Evolutionary conservation across 2,888 invertebrate genomes (phyloP), one percentile per base, ranked within the genome.

Genomic region (Mallateleia sp.): DNA sequence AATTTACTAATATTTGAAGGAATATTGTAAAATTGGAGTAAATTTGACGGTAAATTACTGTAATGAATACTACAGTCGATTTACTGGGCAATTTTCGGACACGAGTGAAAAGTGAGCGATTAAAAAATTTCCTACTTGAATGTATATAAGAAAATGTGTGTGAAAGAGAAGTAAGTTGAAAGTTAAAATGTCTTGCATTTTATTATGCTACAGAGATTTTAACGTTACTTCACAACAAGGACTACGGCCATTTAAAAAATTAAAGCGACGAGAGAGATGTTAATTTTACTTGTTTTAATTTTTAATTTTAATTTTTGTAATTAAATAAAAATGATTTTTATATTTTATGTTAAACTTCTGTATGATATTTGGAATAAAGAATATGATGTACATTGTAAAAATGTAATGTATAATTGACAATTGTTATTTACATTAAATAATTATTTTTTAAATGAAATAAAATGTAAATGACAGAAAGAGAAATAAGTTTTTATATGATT

Each of bases 291-390:
- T 11, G 20, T 22, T 42, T 38, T 11, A 38, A 34, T 18, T 34
- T 42, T 42, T 42, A n/a, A 18, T 62, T 9, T n/a, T n/a, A n/a
- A n/a, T n/a, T n/a, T n/a, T n/a, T n/a, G n/a, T n/a, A n/a, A n/a
- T n/a, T n/a, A n/a, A n/a, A n/a, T 22, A 42, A n/a, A 32, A 42
- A 42, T 8, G 28, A 28, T 18, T 47, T 47, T 18, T 47, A 62
- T 42, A 42, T 15, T 62, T 62, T 62, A 22, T 34, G 20, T 62
- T 24, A n/a, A n/a, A n/a, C n/a, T n/a, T n/a, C n/a, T n/a, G n/a
- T n/a, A n/a, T n/a, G n/a, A n/a, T n/a, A n/a, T n/a, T n/a, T n/a
- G n/a, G n/a, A n/a, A n/a, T n/a, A n/a, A n/a, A n/a, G n/a, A n/a
- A n/a, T n/a, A n/a, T n/a, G n/a, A n/a, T n/a, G n/a, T n/a, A n/a